Percentiles rank a stretch among this genome's conserved stretches.
phyloP scores from a whole-genome alignment of 2,113 vertebrate species.

The Oceanites oceanicus region DNA sequence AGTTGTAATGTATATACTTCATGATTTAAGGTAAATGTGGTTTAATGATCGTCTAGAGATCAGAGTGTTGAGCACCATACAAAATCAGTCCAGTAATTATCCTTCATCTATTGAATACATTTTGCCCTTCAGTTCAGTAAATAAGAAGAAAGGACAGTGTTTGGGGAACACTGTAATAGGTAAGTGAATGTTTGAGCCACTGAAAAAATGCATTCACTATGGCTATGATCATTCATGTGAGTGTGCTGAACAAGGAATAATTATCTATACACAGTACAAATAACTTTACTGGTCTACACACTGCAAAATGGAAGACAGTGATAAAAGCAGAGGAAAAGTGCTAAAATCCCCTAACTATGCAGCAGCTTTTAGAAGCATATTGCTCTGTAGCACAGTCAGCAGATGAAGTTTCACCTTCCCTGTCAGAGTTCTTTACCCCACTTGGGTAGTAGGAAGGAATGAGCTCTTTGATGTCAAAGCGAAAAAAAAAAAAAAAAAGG shows the following conservation, averaged over 20 bases:
- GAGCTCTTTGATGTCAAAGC: background rate
- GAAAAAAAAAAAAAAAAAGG: background rate
- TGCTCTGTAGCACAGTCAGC: background rate
- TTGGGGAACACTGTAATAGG: background rate
- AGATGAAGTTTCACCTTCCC: background rate
- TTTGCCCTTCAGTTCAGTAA: background rate
- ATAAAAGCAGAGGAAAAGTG: background rate
- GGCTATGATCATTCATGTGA: background rate
- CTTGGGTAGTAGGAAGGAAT: background rate
- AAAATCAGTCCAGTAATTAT: background rate
- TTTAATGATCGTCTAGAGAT: background rate
- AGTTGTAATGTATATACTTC: rapidly evolving
- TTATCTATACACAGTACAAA: background rate
- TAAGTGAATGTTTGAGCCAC: background rate
- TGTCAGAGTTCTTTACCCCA: background rate
- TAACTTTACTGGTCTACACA: background rate
- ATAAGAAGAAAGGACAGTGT: background rate
- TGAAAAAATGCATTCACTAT: background rate
- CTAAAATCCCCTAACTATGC: background rate
- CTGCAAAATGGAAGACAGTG: background rate
- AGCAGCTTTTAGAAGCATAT: background rate
- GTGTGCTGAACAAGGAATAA: background rate
- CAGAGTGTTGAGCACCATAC: background rate
- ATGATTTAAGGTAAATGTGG: background rate
- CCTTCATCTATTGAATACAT: background rate